These are phyloP conservation scores for Prinia subflava DNA, from an alignment of 2,113 vertebrate genomes.

Conservation along the genomic window DNA sequence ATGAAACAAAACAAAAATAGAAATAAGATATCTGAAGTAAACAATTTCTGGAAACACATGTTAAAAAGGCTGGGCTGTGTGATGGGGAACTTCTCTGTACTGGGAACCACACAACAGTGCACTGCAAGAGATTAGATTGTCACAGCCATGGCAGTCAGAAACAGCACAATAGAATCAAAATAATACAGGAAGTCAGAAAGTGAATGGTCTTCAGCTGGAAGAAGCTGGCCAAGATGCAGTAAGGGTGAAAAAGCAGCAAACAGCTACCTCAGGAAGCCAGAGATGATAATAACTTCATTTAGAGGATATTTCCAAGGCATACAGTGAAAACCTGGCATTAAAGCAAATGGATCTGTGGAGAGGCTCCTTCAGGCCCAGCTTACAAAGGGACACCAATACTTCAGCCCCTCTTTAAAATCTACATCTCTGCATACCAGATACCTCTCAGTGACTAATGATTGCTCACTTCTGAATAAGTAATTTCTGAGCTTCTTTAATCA, in stretches of 20 bases:
- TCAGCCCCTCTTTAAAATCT: neutral
- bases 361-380: neutral
- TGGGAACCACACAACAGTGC: fast-evolving
- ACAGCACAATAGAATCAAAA: neutral
- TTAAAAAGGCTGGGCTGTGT: neutral
- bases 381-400: neutral
- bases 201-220: neutral
- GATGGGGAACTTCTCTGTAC: neutral
- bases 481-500: neutral
- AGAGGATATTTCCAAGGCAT: neutral
- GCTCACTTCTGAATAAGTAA: neutral
- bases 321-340: neutral
- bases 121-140: neutral
- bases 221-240: neutral
- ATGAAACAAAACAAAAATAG: neutral
- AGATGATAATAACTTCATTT: neutral
- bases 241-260: neutral
- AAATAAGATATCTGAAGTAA: neutral
- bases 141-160: neutral
- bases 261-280: neutral
- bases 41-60: neutral
- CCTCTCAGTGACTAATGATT: neutral
- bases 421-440: neutral
- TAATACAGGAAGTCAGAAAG: neutral
- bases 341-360: neutral